These are phyloP conservation scores for Psilopogon haemacephalus DNA, from an alignment of 2,113 vertebrate genomes.

Conservation along the genomic window DNA sequence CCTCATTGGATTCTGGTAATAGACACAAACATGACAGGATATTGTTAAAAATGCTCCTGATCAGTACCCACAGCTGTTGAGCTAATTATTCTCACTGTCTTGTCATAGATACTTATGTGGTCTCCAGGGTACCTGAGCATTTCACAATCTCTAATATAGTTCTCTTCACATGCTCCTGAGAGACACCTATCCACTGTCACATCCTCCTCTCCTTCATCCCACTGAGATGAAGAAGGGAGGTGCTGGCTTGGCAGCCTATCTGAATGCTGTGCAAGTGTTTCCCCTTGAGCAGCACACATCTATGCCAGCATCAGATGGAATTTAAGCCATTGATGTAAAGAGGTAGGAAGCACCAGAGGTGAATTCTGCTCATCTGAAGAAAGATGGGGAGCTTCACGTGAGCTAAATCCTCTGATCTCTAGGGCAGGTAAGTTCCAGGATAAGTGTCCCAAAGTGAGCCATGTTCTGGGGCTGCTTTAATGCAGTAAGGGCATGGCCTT, in stretches of 20 bases:
- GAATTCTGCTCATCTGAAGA: not conserved
- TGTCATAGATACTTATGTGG: not conserved
- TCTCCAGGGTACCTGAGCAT: not conserved
- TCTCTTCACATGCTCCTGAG: not conserved
- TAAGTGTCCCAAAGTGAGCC: not conserved
- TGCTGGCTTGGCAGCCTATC: not conserved
- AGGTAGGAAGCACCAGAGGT: not conserved
- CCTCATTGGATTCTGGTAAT: constrained; percentile 41
- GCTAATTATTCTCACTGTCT: constrained; percentile 41
- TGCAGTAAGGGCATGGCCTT: not conserved
- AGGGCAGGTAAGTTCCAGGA: not conserved
- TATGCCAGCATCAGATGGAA: not conserved
- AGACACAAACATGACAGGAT: constrained; percentile 24
- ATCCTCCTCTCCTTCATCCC: not conserved
- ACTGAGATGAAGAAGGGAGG: not conserved
- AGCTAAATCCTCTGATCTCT: not conserved
- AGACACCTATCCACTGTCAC: not conserved
- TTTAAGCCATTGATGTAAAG: not conserved
- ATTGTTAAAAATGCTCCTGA: constrained; percentile 20
- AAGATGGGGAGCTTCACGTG: accelerated
- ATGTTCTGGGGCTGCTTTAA: accelerated
- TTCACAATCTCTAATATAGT: not conserved
- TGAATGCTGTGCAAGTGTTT: not conserved
- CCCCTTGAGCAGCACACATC: not conserved
- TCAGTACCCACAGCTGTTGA: constrained; percentile 23